Evolutionary conservation across 2,888 invertebrate species (phyloP).

Genomic region (Drosophila subquinaria): DNA sequence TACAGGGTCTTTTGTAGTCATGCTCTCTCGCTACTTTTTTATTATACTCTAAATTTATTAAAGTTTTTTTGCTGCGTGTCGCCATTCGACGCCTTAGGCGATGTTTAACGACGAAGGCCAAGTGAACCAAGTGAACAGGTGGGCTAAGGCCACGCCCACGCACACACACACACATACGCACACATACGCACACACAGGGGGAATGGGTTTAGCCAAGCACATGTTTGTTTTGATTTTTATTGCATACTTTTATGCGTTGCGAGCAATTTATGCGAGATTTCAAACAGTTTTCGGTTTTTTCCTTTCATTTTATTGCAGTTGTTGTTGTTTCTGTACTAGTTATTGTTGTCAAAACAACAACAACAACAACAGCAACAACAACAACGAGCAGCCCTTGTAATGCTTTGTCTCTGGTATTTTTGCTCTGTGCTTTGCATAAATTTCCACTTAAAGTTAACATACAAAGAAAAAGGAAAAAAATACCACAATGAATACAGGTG

Average conservation of each 20-base stretch:
- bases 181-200: background rate
- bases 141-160: conserved; percentile 3
- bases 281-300: conserved; percentile 35
- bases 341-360: background rate
- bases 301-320: conserved; percentile 7
- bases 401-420: conserved; percentile 26
- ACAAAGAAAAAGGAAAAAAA: conserved; percentile 16
- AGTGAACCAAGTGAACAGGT: conserved; percentile 37
- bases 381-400: conserved; percentile 1
- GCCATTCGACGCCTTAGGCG: conserved; percentile 30
- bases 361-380: background rate
- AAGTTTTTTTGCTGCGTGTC: conserved; percentile 56
- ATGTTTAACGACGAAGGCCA: conserved; percentile 15
- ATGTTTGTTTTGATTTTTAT: conserved; percentile 77
- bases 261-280: conserved; percentile 77
- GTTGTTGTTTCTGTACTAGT: background rate
- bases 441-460: conserved; percentile 39
- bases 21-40: background rate
- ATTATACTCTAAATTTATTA: conserved; percentile 60
- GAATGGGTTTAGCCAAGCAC: background rate
- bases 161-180: background rate
- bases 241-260: conserved; percentile 69
- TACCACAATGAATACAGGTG: conserved; percentile 55
- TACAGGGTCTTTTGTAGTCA: background rate
- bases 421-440: conserved; percentile 78